phyloP scores from a whole-genome alignment of 2,888 invertebrate genomes.

The Proisotoma minuta region DNA sequence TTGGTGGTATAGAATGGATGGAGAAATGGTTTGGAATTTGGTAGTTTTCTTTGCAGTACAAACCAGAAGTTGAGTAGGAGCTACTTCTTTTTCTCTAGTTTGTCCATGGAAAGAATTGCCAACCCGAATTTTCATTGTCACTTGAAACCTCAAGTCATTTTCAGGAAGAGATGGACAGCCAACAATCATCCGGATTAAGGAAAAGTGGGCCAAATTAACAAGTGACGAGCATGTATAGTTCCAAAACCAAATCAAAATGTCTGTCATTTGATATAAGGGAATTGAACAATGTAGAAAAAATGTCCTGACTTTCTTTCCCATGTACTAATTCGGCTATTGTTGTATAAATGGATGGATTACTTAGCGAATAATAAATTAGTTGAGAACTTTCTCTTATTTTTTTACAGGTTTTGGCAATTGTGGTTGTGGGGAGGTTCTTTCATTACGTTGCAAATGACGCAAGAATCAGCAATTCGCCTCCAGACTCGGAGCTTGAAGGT shows the following conservation, averaged over 20 bases:
- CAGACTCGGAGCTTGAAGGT: conserved; percentile 40
- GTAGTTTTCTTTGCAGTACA: not conserved
- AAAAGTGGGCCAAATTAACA: too few relatives aligned
- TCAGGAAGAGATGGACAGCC: too few relatives aligned
- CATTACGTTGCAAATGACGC: conserved; percentile 42
- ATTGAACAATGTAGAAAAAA: too few relatives aligned
- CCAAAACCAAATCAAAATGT: too few relatives aligned
- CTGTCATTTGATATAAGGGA: too few relatives aligned
- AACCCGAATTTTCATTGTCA: too few relatives aligned
- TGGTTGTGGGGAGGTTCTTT: conserved; percentile 39
- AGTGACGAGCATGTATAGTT: too few relatives aligned
- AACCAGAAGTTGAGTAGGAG: not conserved
- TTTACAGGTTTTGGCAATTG: conserved; percentile 33
- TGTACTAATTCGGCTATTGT: not conserved
- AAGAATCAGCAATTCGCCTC: conserved; percentile 38
- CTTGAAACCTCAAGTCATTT: too few relatives aligned
- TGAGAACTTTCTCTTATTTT: not conserved
- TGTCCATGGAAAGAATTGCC: not conserved
- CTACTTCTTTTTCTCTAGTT: not conserved
- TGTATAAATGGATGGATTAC: not conserved
- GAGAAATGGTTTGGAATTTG: not conserved
- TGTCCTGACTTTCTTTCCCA: not conserved
- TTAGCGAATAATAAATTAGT: not conserved
- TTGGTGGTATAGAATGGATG: not conserved
- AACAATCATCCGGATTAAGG: too few relatives aligned